These are phyloP conservation scores for Mustela nigripes DNA, from an alignment of 2,113 vertebrate species.

Conservation along the genomic window DNA sequence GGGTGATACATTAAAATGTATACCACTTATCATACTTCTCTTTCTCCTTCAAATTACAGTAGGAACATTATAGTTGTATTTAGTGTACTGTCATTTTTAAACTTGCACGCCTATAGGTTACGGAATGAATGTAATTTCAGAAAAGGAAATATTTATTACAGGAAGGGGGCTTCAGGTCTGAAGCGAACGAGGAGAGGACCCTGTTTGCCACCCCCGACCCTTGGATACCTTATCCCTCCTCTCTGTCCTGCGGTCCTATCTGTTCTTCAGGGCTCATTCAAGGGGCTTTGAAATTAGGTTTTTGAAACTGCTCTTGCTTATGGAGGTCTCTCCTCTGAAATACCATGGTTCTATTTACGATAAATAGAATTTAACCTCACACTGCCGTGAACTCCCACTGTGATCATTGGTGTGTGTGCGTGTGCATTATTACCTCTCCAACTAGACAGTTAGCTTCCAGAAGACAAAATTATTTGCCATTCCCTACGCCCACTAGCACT, in stretches of 20 bases:
- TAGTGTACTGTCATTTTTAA: not conserved
- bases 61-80: not conserved
- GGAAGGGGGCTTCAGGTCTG: not conserved
- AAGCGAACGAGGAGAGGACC: not conserved
- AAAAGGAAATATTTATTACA: conserved; percentile 15
- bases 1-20: not conserved
- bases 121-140: conserved; percentile 31
- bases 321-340: not conserved
- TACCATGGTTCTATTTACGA: not conserved
- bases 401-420: not conserved
- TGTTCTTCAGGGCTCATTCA: not conserved
- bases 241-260: not conserved
- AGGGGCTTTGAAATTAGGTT: not conserved
- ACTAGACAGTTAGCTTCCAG: not conserved
- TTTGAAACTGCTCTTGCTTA: not conserved
- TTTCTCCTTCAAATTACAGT: conserved; percentile 30
- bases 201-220: not conserved
- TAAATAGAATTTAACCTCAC: not conserved
- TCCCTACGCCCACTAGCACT: not conserved
- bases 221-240: not conserved
- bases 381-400: not conserved
- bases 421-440: not conserved
- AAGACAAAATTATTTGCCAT: conserved; percentile 17
- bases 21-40: not conserved
- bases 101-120: not conserved